Percentiles rank a stretch among this genome's conserved stretches.
Conservation (phyloP, 2,797 vertebrate genomes). For the Sebastes nivosus region DNA sequence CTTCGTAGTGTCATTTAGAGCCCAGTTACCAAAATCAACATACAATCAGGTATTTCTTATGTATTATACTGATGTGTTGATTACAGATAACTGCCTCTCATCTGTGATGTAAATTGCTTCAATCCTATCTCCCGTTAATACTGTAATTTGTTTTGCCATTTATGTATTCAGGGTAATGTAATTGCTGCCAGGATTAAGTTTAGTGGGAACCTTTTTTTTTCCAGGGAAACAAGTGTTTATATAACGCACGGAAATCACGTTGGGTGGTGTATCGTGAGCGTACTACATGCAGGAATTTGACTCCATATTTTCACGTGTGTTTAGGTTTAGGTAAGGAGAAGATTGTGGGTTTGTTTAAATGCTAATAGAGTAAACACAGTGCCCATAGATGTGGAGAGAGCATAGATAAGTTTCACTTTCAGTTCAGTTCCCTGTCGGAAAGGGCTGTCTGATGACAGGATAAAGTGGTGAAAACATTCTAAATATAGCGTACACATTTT, state of each 20-base stretch:
- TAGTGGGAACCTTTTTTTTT: neutral
- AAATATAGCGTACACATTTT: too few relatives aligned
- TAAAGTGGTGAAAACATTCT: too few relatives aligned
- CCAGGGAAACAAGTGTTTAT: fast-evolving
- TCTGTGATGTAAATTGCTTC: neutral
- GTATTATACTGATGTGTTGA: neutral
- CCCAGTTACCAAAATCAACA: neutral
- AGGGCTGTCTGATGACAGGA: too few relatives aligned
- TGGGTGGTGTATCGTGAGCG: neutral
- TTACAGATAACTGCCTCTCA: neutral
- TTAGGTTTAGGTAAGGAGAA: neutral
- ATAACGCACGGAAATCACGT: neutral
- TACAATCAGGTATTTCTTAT: neutral
- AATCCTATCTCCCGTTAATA: neutral
- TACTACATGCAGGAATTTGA: neutral
- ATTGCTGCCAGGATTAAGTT: neutral
- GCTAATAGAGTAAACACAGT: neutral
- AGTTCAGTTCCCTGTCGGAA: too few relatives aligned
- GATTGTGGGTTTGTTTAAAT: neutral
- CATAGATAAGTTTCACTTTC: too few relatives aligned
- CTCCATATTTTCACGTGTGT: neutral
- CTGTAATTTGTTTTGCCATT: neutral
- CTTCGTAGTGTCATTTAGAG: conserved; percentile 7
- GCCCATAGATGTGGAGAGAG: too few relatives aligned
- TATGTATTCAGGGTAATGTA: neutral